A percentile compares a stretch with the other conserved stretches of the same genome.
phyloP scores from a whole-genome alignment of 2,113 vertebrate species.

The Hippotragus niger region DNA sequence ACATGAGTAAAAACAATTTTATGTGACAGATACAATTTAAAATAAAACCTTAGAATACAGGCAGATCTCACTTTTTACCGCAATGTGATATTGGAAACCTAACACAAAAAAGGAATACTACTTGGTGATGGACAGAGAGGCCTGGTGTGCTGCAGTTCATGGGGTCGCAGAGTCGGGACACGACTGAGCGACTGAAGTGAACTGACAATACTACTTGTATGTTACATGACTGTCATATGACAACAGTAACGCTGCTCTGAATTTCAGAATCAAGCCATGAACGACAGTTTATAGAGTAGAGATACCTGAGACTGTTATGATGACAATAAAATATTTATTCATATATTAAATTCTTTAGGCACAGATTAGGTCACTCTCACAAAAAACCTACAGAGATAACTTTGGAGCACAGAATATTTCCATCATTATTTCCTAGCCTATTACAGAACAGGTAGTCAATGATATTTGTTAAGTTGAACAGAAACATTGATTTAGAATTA shows the following conservation, averaged over 20 bases:
- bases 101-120: background rate
- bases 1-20: background rate
- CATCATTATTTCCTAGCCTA: background rate
- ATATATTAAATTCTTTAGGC: background rate
- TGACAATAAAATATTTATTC: background rate
- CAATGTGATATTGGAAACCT: background rate
- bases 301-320: background rate
- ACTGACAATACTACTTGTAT: background rate
- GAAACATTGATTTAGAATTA: constrained; percentile 21
- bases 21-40: background rate
- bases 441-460: background rate
- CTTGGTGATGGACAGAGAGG: background rate
- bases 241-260: background rate
- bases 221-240: background rate
- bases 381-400: background rate
- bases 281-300: background rate
- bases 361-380: background rate
- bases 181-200: accelerated
- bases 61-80: background rate
- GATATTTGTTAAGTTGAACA: background rate
- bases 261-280: constrained; percentile 1
- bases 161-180: accelerated
- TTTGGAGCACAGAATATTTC: background rate
- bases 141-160: accelerated
- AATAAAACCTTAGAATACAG: background rate